A percentile compares a stretch with the other conserved stretches of the same genome.
Evolutionary conservation across 1,140 invertebrate genomes (phyloP).

Genomic region (Anastatus disparis): DNA sequence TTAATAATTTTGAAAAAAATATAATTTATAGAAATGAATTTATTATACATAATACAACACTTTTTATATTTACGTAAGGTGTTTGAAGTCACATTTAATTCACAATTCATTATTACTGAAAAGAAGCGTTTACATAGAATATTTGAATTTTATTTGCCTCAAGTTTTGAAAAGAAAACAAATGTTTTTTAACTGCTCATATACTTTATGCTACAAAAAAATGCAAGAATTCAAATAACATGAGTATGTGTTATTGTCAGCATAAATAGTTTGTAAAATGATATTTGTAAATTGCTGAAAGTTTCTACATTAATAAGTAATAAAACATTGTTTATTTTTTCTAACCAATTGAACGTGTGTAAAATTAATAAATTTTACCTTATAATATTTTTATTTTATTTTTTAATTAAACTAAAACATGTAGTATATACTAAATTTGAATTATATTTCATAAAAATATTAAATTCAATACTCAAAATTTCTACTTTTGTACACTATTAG

Average conservation of each 20-base stretch:
- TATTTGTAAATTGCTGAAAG: constrained; percentile 22
- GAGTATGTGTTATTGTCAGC: neutral
- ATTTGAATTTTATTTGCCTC: too few species aligned
- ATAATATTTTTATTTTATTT: too few species aligned
- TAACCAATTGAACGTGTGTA: constrained; percentile 28
- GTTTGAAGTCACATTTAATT: neutral
- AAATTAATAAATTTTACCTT: too few species aligned
- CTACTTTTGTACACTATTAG: too few species aligned
- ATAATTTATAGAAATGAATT: neutral
- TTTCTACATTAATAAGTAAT: constrained; percentile 33
- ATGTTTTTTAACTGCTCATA: too few species aligned
- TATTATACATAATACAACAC: neutral
- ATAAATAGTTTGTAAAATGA: constrained; percentile 20
- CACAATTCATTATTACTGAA: neutral
- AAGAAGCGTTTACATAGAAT: neutral
- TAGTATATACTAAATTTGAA: too few species aligned
- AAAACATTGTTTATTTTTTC: constrained; percentile 37
- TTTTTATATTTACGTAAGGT: constrained; percentile 12
- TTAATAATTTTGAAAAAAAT: neutral
- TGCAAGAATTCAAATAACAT: too few species aligned
- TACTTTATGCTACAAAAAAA: too few species aligned
- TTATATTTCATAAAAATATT: too few species aligned
- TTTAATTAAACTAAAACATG: too few species aligned
- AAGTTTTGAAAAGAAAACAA: too few species aligned
- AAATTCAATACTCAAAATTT: too few species aligned